These are phyloP conservation scores for Apistogramma diplotaenia DNA, from an alignment of 2,113 vertebrate species.

Conservation along the genomic window DNA sequence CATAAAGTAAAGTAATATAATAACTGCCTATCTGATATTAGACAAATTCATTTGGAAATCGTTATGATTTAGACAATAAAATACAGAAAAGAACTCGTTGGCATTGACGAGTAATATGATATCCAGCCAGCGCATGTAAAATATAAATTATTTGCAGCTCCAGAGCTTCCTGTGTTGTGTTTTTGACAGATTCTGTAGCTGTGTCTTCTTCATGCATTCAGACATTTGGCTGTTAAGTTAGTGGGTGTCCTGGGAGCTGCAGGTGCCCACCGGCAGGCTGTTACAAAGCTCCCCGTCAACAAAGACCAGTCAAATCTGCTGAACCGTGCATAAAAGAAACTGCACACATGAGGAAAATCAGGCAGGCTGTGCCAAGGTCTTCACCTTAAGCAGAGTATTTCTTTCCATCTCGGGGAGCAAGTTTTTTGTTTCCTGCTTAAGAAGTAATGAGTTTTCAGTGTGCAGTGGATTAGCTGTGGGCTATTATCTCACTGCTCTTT, in stretches of 20 bases:
- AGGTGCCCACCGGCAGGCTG: not conserved
- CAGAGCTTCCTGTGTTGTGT: not conserved
- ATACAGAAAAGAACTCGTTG: not conserved
- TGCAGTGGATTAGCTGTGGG: conserved; percentile 64
- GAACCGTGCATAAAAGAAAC: conserved; percentile 62
- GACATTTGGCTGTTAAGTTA: conserved; percentile 5
- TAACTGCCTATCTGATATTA: no score
- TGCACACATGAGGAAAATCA: conserved; percentile 61
- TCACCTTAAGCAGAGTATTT: conserved; percentile 36
- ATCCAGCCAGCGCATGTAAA: not conserved
- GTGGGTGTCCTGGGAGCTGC: conserved; percentile 6
- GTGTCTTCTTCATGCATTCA: not conserved
- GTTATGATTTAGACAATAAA: not conserved
- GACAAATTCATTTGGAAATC: no score
- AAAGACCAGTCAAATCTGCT: conserved; percentile 62
- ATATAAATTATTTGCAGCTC: not conserved
- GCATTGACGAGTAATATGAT: not conserved
- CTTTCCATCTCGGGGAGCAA: conserved; percentile 31
- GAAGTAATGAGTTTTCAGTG: conserved; percentile 60
- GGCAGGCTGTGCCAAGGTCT: conserved; percentile 31
- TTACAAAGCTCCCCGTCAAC: conserved; percentile 47
- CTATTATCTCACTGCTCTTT: conserved; percentile 57
- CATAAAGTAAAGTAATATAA: no score
- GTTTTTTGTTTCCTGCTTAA: conserved; percentile 33
- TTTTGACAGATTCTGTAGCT: not conserved